A percentile compares a stretch with the other conserved stretches of the same genome.
phyloP scores from a whole-genome alignment of 2,113 vertebrate species.

The Ciconia maguari region DNA sequence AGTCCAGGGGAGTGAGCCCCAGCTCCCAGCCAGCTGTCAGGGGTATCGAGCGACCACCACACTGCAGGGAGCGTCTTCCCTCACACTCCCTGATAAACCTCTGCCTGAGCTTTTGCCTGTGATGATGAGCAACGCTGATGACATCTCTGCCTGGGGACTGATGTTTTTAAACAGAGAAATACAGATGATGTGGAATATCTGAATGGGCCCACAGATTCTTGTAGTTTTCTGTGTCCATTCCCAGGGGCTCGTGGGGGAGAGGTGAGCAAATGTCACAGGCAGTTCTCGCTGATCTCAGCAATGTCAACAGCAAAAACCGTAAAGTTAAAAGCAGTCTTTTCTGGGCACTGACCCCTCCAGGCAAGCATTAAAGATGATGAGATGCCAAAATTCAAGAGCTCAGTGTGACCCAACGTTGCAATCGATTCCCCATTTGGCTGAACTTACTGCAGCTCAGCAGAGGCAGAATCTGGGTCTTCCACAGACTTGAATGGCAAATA shows the following conservation, averaged over 20 bases:
- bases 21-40: background rate
- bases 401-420: fast-evolving
- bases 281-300: background rate
- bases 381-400: background rate
- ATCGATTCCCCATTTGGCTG: background rate
- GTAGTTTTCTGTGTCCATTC: background rate
- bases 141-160: background rate
- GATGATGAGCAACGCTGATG: background rate
- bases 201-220: background rate
- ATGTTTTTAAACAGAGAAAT: background rate
- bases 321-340: background rate
- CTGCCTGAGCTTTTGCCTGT: background rate
- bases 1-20: background rate
- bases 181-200: background rate
- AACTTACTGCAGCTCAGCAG: background rate
- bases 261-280: fast-evolving
- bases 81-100: background rate
- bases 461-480: background rate
- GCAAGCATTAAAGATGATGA: background rate
- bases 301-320: background rate
- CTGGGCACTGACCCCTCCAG: background rate
- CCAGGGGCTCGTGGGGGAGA: background rate
- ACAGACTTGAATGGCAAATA: background rate
- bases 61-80: no score
- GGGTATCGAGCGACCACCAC: fast-evolving